These are phyloP conservation scores for Nipponia nippon DNA, from an alignment of 2,113 vertebrate species.

Conservation along the genomic window DNA sequence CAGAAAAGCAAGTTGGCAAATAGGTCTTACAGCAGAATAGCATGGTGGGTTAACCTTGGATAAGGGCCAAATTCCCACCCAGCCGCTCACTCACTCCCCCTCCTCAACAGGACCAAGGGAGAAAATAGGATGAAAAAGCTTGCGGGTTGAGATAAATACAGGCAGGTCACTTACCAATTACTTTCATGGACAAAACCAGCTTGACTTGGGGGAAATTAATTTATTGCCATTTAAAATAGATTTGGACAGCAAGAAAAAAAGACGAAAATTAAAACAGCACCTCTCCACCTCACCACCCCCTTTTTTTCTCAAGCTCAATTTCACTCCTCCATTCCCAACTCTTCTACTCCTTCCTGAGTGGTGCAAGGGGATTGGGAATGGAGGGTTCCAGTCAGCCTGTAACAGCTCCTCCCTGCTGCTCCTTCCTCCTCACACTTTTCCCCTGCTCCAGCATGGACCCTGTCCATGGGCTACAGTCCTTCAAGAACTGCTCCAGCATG, in stretches of 20 bases:
- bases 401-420: neutral
- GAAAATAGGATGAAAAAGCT: neutral
- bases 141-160: neutral
- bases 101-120: fast-evolving
- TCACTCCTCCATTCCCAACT: neutral
- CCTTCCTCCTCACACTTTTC: neutral
- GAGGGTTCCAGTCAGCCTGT: neutral
- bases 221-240: neutral
- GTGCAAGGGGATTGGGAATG: neutral
- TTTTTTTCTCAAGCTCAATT: fast-evolving
- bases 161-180: neutral
- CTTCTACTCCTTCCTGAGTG: fast-evolving
- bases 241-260: neutral
- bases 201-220: neutral
- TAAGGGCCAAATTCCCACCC: neutral
- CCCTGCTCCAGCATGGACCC: neutral
- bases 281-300: fast-evolving
- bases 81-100: neutral
- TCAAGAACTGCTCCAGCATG: neutral
- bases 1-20: neutral
- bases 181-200: neutral
- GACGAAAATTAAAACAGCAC: neutral
- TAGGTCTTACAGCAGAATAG: neutral
- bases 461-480: neutral
- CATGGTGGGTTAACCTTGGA: fast-evolving